Evolutionary conservation across 2,113 vertebrate genomes (phyloP).

Genomic region (Dendrocopos noguchii): DNA sequence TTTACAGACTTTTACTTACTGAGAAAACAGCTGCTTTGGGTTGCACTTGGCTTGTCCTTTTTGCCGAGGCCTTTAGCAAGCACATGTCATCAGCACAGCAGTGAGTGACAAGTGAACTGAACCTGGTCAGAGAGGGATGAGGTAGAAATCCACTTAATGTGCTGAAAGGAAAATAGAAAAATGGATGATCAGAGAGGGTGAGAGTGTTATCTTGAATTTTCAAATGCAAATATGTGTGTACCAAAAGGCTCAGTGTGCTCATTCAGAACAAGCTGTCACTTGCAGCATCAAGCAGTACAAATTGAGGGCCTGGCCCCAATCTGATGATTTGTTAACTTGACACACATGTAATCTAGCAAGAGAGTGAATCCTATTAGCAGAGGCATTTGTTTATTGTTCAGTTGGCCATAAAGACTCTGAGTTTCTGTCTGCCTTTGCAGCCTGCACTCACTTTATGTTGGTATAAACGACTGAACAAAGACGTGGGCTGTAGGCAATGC

Average conservation of each 20-base stretch:
- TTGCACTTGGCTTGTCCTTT: neutral
- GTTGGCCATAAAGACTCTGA: neutral
- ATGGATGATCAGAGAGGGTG: neutral
- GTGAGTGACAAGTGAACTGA: neutral
- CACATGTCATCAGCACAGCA: accelerated
- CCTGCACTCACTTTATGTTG: neutral
- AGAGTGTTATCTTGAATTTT: neutral
- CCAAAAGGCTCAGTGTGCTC: neutral
- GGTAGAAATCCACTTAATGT: neutral
- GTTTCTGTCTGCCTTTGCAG: neutral
- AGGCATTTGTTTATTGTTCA: neutral
- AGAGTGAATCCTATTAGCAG: neutral
- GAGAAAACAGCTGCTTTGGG: neutral
- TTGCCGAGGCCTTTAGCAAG: neutral
- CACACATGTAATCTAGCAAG: neutral
- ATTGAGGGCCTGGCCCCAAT: neutral
- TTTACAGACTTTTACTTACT: neutral
- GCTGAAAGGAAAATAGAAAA: neutral
- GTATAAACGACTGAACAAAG: neutral
- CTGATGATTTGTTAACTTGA: neutral
- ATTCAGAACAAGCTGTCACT: neutral
- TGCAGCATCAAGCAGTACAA: neutral
- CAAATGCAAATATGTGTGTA: accelerated
- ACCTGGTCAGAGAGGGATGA: neutral
- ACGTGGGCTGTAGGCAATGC: neutral